phyloP scores from a whole-genome alignment of 2,888 invertebrate species.

The Oconnorella tubifera region DNA sequence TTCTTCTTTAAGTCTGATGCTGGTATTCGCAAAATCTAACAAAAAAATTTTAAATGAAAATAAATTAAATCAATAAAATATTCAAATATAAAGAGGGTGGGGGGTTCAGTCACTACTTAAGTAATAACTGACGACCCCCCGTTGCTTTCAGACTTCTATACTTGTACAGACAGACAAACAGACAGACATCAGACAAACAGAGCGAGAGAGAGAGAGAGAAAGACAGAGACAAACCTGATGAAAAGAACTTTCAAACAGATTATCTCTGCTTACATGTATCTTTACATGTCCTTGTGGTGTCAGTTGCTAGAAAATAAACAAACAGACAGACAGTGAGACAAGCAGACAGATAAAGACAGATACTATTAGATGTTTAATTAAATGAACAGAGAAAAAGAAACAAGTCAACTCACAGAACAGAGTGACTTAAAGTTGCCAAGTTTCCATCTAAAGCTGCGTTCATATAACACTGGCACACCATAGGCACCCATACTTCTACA shows the following conservation, averaged over 20 bases:
- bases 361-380: not conserved
- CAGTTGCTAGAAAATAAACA: not conserved
- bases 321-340: too few species aligned
- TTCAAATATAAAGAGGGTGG: too few species aligned
- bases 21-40: constrained; percentile 11
- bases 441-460: constrained; percentile 13
- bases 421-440: constrained; percentile 8
- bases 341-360: too few species aligned
- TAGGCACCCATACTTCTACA: constrained; percentile 6
- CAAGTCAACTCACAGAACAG: constrained; percentile 15
- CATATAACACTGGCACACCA: constrained; percentile 11
- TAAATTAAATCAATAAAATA: too few species aligned
- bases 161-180: too few species aligned
- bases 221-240: too few species aligned
- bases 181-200: too few species aligned
- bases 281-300: constrained; percentile 3
- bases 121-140: too few species aligned
- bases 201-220: too few species aligned
- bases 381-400: too few species aligned
- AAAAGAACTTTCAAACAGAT: constrained; percentile 10
- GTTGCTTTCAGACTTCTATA: too few species aligned
- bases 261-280: constrained; percentile 8
- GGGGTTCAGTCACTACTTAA: too few species aligned
- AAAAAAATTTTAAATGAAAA: constrained; percentile 2
- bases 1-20: constrained; percentile 10